These are phyloP conservation scores for Ladona fulva DNA, from an alignment of 1,140 invertebrate species.

Conservation along the genomic window DNA sequence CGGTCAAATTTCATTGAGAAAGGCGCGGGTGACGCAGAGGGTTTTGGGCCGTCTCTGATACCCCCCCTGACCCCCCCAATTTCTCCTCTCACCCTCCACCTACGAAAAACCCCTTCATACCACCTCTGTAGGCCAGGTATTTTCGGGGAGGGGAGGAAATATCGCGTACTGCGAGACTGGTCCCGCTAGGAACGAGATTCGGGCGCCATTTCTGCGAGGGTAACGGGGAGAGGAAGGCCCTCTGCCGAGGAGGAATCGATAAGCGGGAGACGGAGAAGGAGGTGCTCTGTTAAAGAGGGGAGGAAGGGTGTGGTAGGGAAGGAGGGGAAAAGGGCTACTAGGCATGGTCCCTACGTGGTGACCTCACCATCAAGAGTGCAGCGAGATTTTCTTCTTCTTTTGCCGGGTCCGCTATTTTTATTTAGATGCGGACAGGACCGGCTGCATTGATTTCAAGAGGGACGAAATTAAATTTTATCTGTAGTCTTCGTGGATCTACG, in stretches of 20 bases:
- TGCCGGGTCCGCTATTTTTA: too few species aligned
- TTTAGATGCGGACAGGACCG: too few species aligned
- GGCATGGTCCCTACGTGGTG: neutral
- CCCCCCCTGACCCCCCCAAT: constrained; percentile 26
- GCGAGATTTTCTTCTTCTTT: neutral
- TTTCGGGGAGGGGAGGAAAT: neutral
- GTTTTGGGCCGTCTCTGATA: neutral
- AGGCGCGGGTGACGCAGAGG: neutral
- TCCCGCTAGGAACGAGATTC: neutral
- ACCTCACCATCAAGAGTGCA: neutral
- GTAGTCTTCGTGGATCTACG: too few species aligned
- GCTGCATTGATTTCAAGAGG: too few species aligned
- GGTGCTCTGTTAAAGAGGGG: neutral
- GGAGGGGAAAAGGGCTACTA: neutral
- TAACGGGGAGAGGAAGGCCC: too few species aligned
- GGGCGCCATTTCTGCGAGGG: neutral
- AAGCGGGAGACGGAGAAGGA: neutral
- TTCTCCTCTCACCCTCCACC: constrained; percentile 13
- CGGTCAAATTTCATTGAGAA: constrained; percentile 9
- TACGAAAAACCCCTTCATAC: constrained; percentile 24
- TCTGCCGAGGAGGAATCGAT: neutral
- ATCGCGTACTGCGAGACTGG: neutral
- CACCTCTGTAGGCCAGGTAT: neutral
- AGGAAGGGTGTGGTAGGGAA: neutral
- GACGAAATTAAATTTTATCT: too few species aligned